phyloP scores from a whole-genome alignment of 35 echinoderm and acorn worm genomes.

The Holothuria glaberrima region DNA sequence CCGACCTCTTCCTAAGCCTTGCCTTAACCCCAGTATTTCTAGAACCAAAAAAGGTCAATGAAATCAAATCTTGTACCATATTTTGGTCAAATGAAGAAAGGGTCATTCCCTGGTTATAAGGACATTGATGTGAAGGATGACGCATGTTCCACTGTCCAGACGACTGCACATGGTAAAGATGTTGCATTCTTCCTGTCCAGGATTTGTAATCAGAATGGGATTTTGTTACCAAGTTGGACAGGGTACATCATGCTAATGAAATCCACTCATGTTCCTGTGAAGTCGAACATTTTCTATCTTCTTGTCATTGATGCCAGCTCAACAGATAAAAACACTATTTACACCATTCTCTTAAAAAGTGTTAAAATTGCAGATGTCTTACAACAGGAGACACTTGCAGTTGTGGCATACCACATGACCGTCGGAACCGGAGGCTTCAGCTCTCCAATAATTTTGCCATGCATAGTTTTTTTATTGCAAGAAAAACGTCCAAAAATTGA shows the following conservation, averaged over 20 bases:
- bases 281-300: slow-evolving; percentile 57
- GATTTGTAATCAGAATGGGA: background rate
- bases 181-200: slow-evolving; percentile 15
- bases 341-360: slow-evolving; percentile 55
- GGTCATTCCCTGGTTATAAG: background rate
- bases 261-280: slow-evolving; percentile 12
- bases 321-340: slow-evolving; percentile 49
- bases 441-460: too few species aligned
- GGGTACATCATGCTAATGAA: slow-evolving; percentile 59
- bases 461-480: too few species aligned
- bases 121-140: slow-evolving; percentile 12
- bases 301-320: slow-evolving; percentile 71
- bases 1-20: background rate
- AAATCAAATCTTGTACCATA: slow-evolving; percentile 38
- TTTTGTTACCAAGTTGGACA: slow-evolving; percentile 61
- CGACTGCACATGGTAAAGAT: background rate
- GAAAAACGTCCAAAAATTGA: too few species aligned
- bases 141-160: background rate
- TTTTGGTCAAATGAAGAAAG: slow-evolving; percentile 59
- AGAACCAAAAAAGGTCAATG: slow-evolving; percentile 40
- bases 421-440: too few species aligned
- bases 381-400: slow-evolving; percentile 35
- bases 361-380: slow-evolving; percentile 45
- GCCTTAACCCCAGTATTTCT: slow-evolving; percentile 5
- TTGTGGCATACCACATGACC: slow-evolving; percentile 60